phyloP scores from a whole-genome alignment of 2,113 vertebrate species.

The Brachypteracias leptosomus region DNA sequence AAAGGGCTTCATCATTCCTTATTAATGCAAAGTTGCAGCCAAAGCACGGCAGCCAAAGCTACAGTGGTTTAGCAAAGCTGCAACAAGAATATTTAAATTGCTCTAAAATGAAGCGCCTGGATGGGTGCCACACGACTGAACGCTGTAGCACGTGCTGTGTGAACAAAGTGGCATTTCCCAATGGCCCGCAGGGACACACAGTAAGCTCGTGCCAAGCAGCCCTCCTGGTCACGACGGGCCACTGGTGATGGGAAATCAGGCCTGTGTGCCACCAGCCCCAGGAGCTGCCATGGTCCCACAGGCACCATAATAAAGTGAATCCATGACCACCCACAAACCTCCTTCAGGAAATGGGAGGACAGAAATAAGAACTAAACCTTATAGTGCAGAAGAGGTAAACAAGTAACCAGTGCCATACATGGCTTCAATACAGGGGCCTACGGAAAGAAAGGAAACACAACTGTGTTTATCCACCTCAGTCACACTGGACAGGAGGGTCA shows the following conservation, averaged over 20 bases:
- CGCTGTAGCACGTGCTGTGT: accelerated
- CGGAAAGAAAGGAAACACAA: neutral
- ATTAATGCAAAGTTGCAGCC: neutral
- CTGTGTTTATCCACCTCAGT: neutral
- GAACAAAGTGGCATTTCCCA: neutral
- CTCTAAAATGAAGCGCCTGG: neutral
- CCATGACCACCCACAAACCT: neutral
- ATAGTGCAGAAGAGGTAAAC: neutral
- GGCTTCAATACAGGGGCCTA: neutral
- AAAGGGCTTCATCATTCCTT: neutral
- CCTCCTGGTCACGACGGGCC: accelerated
- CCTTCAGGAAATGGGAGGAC: accelerated
- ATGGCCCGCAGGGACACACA: accelerated
- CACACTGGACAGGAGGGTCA: accelerated
- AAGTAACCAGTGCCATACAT: neutral
- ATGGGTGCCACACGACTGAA: accelerated
- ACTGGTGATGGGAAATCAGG: accelerated
- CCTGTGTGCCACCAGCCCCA: neutral
- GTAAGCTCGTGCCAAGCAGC: neutral
- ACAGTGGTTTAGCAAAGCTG: neutral
- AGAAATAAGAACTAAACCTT: accelerated
- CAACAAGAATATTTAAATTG: neutral
- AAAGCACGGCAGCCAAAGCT: neutral
- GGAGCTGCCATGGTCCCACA: neutral
- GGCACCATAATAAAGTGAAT: accelerated